Percentiles rank a stretch among this genome's conserved stretches.
Conservation (phyloP, 1,140 invertebrate species). For the Rhagoletis pomonella region DNA sequence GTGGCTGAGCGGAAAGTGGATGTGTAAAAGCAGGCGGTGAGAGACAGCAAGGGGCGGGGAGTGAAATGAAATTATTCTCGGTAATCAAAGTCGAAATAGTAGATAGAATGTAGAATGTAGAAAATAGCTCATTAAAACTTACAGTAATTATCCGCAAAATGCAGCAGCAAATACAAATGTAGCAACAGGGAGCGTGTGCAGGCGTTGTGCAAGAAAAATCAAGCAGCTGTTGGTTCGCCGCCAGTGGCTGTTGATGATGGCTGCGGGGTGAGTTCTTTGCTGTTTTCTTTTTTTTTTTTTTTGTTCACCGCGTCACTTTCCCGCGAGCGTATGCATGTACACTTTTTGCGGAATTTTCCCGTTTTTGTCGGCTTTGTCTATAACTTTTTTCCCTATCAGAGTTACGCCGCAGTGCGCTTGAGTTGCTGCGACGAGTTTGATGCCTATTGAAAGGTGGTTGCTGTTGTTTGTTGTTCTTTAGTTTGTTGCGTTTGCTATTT, state of each 20-base stretch:
- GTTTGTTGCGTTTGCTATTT: neutral
- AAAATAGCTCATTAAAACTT: constrained; percentile 51
- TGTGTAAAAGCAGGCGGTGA: no score
- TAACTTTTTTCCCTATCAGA: no score
- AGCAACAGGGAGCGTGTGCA: neutral
- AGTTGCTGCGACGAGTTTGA: neutral
- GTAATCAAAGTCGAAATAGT: neutral
- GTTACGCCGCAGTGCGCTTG: neutral
- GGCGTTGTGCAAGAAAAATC: neutral
- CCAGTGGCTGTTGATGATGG: neutral
- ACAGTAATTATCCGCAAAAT: constrained; percentile 50
- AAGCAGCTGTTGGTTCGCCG: neutral
- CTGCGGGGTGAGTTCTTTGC: neutral
- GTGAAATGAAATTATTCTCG: neutral
- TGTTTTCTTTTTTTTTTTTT: neutral
- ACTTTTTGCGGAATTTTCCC: no score
- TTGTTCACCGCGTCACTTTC: no score
- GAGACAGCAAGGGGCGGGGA: neutral
- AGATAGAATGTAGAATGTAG: neutral
- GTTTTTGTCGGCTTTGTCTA: no score
- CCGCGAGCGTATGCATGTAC: no score
- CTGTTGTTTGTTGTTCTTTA: constrained; percentile 18
- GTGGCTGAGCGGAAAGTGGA: neutral
- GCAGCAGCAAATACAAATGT: neutral
- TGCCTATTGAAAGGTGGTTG: constrained; percentile 11